Conservation (phyloP, 2,113 vertebrate species). For the Toxotes jaculatrix region DNA sequence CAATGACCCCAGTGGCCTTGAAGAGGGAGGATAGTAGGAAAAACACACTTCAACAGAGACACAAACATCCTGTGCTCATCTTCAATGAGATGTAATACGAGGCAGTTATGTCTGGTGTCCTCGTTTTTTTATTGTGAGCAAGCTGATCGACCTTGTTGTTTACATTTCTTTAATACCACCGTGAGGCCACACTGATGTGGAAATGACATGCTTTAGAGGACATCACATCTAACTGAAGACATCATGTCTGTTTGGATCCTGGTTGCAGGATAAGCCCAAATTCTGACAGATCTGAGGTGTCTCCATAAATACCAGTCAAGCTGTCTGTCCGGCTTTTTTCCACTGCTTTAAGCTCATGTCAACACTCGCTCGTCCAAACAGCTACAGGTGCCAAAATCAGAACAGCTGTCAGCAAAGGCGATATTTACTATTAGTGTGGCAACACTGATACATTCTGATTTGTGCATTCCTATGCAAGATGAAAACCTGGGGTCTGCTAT, state of each 20-base stretch:
- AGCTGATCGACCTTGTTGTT: not conserved
- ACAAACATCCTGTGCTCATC: not conserved
- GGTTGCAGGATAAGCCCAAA: not conserved
- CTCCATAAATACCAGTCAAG: not conserved
- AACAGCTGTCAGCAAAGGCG: not conserved
- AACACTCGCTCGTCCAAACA: not conserved
- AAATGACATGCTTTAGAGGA: not conserved
- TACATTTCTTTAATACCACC: not conserved
- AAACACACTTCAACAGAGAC: constrained; percentile 6
- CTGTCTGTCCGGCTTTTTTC: not conserved
- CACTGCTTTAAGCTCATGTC: not conserved
- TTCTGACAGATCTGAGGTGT: not conserved
- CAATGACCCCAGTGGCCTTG: constrained; percentile 27
- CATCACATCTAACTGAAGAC: not conserved
- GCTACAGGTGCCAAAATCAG: not conserved
- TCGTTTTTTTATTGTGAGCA: not conserved
- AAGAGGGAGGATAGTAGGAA: not conserved
- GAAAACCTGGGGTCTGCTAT: not conserved
- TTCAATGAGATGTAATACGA: not conserved
- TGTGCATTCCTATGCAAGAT: not conserved
- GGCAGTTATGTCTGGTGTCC: not conserved
- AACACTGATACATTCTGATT: not conserved
- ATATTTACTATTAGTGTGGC: not conserved
- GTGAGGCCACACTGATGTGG: not conserved
- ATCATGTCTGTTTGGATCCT: not conserved